Conservation (phyloP, 2,888 invertebrate genomes). For the Tyria jacobaeae region DNA sequence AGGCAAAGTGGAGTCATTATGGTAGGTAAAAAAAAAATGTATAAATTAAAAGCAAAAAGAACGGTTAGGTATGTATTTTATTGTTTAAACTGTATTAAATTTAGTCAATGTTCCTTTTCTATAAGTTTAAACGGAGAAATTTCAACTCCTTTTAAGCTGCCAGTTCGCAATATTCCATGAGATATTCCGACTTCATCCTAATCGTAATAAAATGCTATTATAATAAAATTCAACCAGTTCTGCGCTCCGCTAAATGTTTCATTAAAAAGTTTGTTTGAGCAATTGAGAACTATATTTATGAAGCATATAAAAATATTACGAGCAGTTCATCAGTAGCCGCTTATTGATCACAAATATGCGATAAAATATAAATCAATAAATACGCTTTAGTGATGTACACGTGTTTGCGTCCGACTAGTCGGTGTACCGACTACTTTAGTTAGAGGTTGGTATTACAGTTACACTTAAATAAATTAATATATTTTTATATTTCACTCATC, state of each 20-base stretch:
- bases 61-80: too few species aligned
- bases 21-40: too few species aligned
- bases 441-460: neutral
- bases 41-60: too few species aligned
- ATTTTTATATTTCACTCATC: too few species aligned
- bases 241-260: constrained; percentile 17
- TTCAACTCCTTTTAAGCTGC: too few species aligned
- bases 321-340: constrained; percentile 49
- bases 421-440: neutral
- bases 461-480: too few species aligned
- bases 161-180: too few species aligned
- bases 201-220: neutral
- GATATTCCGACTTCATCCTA: neutral
- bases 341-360: constrained; percentile 45
- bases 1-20: too few species aligned
- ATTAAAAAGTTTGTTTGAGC: constrained; percentile 43
- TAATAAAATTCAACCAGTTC: constrained; percentile 16
- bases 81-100: too few species aligned
- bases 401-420: neutral
- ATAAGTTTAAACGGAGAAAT: too few species aligned
- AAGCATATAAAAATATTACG: constrained; percentile 49
- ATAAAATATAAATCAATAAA: constrained; percentile 40
- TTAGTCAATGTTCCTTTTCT: constrained; percentile 27
- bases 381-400: constrained; percentile 39
- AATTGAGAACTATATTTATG: constrained; percentile 48